Evolutionary conservation across 2,888 invertebrate species (phyloP).

Genomic region (Aplocera efformata): DNA sequence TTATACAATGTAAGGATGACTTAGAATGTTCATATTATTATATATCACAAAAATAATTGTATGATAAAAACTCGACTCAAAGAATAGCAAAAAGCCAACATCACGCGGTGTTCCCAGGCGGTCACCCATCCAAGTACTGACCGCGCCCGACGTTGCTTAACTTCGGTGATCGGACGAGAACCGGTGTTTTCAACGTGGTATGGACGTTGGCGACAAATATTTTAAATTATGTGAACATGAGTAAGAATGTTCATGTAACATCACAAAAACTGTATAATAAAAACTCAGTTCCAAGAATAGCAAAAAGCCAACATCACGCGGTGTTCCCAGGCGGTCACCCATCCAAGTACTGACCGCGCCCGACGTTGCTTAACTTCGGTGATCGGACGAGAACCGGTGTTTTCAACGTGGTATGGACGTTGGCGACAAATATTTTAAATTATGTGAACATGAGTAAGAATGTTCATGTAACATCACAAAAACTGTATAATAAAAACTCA

Average conservation of each 20-base stretch:
- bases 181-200: conserved; percentile 60
- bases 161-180: conserved; percentile 76
- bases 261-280: too few relatives aligned
- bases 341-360: conserved; percentile 69
- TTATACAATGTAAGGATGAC: too few relatives aligned
- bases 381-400: conserved; percentile 70
- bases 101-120: conserved; percentile 56
- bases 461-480: too few relatives aligned
- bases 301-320: conserved; percentile 60
- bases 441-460: too few relatives aligned
- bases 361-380: conserved; percentile 70
- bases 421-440: too few relatives aligned
- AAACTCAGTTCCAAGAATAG: too few relatives aligned
- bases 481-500: too few relatives aligned
- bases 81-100: conserved; percentile 42
- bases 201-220: conserved; percentile 60
- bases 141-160: conserved; percentile 69
- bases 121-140: conserved; percentile 73
- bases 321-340: conserved; percentile 71
- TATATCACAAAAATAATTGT: too few relatives aligned
- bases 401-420: conserved; percentile 49
- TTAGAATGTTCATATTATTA: too few relatives aligned
- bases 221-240: too few relatives aligned
- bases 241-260: too few relatives aligned
- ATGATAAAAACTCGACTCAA: too few relatives aligned